These are phyloP conservation scores for Typhlichthys eigenmanni DNA, from an alignment of 2,797 vertebrate genomes.

Conservation along the genomic window DNA sequence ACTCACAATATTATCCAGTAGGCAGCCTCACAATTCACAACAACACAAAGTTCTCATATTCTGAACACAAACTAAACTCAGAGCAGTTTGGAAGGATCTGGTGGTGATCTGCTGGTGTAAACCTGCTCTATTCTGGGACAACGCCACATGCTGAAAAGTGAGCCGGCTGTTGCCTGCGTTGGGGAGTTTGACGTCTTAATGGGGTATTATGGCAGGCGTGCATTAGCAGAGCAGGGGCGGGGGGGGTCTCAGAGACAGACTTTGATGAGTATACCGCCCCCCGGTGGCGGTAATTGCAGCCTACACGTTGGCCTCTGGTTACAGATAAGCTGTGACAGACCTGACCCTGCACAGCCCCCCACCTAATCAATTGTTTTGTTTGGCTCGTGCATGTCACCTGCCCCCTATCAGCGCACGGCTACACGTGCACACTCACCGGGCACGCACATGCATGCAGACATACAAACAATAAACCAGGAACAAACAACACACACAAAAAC, in stretches of 20 bases:
- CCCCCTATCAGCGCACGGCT: not conserved
- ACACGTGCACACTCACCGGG: not conserved
- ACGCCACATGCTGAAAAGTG: slow-evolving; percentile 10
- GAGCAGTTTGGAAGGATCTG: not conserved
- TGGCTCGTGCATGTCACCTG: not conserved
- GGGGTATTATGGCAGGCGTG: slow-evolving; percentile 38
- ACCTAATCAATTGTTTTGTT: slow-evolving; percentile 35
- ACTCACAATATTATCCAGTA: no score
- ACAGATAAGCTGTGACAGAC: slow-evolving; percentile 40
- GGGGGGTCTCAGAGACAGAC: slow-evolving; percentile 24
- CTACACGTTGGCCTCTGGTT: slow-evolving; percentile 36
- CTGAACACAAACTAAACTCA: not conserved
- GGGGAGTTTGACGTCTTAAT: slow-evolving; percentile 32
- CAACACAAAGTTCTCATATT: no score
- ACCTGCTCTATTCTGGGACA: slow-evolving; percentile 18
- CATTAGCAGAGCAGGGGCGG: slow-evolving; percentile 26
- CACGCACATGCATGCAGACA: no score
- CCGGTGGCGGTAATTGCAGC: slow-evolving; percentile 49
- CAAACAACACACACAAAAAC: no score
- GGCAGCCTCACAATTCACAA: no score
- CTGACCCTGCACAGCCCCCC: slow-evolving; percentile 21
- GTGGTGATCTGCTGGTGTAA: no score
- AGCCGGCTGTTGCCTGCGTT: slow-evolving; percentile 6
- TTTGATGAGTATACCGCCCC: slow-evolving; percentile 26
- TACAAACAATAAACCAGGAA: no score